These are phyloP conservation scores for Florisuga fusca DNA, from an alignment of 2,797 vertebrate genomes.

Conservation along the genomic window DNA sequence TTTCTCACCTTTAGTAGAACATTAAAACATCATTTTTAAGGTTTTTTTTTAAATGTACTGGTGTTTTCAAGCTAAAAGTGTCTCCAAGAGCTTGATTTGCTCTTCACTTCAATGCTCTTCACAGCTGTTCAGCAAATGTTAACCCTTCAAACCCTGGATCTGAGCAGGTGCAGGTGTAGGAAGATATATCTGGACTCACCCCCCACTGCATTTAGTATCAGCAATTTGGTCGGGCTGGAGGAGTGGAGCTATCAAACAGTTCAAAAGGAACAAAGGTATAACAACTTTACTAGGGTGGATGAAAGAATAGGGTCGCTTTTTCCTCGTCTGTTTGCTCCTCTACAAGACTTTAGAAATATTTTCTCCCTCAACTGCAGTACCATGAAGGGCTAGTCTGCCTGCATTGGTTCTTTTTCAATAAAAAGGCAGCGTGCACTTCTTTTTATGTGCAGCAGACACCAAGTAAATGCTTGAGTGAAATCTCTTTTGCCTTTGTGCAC, in stretches of 20 bases:
- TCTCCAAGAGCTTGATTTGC: neutral
- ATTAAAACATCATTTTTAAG: neutral
- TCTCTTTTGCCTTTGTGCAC: slow-evolving; percentile 59
- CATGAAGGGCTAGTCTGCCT: neutral
- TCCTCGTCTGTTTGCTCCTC: neutral
- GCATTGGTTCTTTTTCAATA: neutral
- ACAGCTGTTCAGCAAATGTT: slow-evolving; percentile 12
- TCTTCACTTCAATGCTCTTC: neutral
- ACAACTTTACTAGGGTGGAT: neutral
- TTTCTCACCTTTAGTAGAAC: neutral
- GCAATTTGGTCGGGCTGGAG: slow-evolving; percentile 38
- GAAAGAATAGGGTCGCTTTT: slow-evolving; percentile 14
- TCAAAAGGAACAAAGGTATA: neutral
- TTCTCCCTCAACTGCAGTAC: neutral
- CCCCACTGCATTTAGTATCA: slow-evolving; percentile 15
- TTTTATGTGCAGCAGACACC: slow-evolving; percentile 15
- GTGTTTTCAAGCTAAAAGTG: neutral
- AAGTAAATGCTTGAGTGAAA: slow-evolving; percentile 56
- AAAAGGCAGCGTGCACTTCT: neutral
- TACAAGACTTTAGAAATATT: neutral
- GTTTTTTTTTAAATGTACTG: neutral
- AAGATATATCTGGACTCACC: slow-evolving; percentile 3
- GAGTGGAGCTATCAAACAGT: slow-evolving; percentile 58
- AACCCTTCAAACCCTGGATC: neutral
- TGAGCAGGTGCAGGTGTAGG: neutral